Evolutionary conservation across 2,113 vertebrate species (phyloP), one percentile per base, ranked within the genome.

Genomic region (Probosciger aterrimus): DNA sequence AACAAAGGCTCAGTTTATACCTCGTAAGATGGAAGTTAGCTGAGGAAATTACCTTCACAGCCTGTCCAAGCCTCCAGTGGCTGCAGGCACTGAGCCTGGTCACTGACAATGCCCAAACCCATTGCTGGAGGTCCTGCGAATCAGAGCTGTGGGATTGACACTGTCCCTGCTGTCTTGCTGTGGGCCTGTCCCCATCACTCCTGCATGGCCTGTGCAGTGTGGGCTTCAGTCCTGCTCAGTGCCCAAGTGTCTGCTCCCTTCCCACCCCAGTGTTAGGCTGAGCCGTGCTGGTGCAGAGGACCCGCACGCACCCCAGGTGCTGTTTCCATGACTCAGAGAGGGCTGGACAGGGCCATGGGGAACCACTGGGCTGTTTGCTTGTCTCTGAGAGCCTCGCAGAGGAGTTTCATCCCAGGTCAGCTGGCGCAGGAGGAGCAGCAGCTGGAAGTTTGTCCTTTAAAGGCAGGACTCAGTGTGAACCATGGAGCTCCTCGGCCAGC

Each of bases 391-490:
- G n/a, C 44, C 50, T 86, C 0, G 0, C 35, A 55, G 83, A 73
- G 35, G 67, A 91, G 55, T 80, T 90, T 43, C 35, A 39, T 75
- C 71, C 85, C 50, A 49, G 81, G 71, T 62, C 67, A 91, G 59
- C 19, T 76, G 39, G 25, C 10, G 4, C 60, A 87, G 46, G 68
- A 75, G 78, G 30, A 44, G 31, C 37, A 82, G 59, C 46, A 90
- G 43, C 76, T 70, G 28, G n/a, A 86, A 75, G n/a, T 62, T 82
- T 95, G 65, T 78, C 50, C 88, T 94, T 93, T 90, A 95, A 89
- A 91, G 91, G 90, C 80, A 85, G 63, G 55, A 67, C 52, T 49
- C 22, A 3, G 20, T 28, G 31, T 82, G 88, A 78, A 59, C 31
- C 52, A 14, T 7, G 33, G 12, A 63, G 47, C 7, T 87, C 27